These are phyloP conservation scores for Falcaria lacertinaria DNA, from an alignment of 2,888 invertebrate species.

Conservation along the genomic window DNA sequence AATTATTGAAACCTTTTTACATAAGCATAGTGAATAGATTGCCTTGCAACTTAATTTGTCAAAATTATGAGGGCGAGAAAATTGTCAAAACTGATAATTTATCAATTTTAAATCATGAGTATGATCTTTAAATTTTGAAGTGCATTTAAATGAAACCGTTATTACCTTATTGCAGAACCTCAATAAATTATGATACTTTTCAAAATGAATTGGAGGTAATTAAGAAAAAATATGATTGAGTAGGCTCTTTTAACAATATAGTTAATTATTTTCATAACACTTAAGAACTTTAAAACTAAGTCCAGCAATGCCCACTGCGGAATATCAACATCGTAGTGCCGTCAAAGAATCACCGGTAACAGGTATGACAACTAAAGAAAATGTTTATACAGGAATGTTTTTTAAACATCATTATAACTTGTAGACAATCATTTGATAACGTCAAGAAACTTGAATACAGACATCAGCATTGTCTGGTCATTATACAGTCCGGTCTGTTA, in stretches of 20 bases:
- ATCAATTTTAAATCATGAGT: too few relatives aligned
- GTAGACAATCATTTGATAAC: slow-evolving; percentile 48
- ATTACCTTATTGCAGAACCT: slow-evolving; percentile 3
- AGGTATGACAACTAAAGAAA: slow-evolving; percentile 37
- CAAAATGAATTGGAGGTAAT: slow-evolving; percentile 35
- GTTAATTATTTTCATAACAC: slow-evolving; percentile 11
- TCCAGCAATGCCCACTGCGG: slow-evolving; percentile 11
- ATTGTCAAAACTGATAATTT: too few relatives aligned
- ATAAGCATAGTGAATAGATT: too few relatives aligned
- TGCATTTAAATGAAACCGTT: background rate
- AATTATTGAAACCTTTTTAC: too few relatives aligned
- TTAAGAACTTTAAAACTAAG: slow-evolving; percentile 1
- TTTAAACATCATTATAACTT: slow-evolving; percentile 62
- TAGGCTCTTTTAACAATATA: background rate
- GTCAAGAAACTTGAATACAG: slow-evolving; percentile 40
- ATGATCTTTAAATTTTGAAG: background rate
- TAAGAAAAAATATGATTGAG: slow-evolving; percentile 2
- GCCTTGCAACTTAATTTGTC: too few relatives aligned
- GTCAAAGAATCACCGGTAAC: slow-evolving; percentile 18
- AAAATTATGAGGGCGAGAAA: too few relatives aligned
- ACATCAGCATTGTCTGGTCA: slow-evolving; percentile 29
- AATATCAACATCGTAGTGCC: slow-evolving; percentile 7
- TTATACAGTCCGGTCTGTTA: slow-evolving; percentile 20
- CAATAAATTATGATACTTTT: slow-evolving; percentile 37
- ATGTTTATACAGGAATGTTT: slow-evolving; percentile 46